Conservation (phyloP, 1,140 invertebrate genomes). For the Diorhabda elongata region DNA sequence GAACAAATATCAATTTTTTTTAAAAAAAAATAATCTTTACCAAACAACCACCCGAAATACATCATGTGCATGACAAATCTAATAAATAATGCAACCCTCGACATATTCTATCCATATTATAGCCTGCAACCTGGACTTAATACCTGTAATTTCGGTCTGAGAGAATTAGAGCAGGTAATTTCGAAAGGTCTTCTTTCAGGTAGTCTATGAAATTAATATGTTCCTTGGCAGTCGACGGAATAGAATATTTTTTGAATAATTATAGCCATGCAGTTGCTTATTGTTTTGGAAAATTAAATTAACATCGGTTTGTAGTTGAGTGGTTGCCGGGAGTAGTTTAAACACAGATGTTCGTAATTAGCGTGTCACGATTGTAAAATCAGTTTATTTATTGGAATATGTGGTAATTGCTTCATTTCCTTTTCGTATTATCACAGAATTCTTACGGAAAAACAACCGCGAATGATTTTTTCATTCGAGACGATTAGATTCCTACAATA, state of each 20-base stretch:
- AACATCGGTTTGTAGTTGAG: background rate
- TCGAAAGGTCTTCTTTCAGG: conserved; percentile 1
- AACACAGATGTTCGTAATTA: background rate
- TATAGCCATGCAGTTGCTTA: background rate
- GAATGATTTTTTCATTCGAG: background rate
- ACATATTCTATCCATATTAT: background rate
- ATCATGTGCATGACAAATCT: background rate
- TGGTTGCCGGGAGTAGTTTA: background rate
- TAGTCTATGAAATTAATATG: background rate
- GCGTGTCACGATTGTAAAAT: background rate
- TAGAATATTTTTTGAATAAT: conserved; percentile 1
- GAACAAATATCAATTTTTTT: too few species aligned
- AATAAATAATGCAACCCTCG: background rate
- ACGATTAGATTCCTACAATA: background rate
- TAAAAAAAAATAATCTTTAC: too few species aligned
- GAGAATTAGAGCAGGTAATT: background rate
- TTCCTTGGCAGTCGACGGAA: background rate
- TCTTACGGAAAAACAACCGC: background rate
- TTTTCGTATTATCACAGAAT: background rate
- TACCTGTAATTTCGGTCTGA: background rate
- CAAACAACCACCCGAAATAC: too few species aligned
- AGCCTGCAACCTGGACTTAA: background rate
- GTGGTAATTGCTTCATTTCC: background rate
- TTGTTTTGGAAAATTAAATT: conserved; percentile 1
- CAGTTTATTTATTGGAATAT: background rate